Evolutionary conservation across 2,797 vertebrate genomes (phyloP), one percentile per base, ranked within the genome.

Genomic region (Champsocephalus esox): DNA sequence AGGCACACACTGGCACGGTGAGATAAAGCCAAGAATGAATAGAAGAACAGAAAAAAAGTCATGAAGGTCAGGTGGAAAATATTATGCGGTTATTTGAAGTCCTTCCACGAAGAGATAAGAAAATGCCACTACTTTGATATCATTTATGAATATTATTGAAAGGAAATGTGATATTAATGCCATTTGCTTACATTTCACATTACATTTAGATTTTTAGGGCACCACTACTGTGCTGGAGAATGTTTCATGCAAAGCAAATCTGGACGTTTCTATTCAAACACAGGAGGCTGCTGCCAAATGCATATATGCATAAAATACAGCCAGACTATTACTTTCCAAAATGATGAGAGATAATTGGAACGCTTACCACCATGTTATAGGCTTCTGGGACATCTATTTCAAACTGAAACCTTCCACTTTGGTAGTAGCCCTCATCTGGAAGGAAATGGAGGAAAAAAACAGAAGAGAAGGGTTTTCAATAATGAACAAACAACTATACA

Each of bases 331-430:
- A n/a, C 3, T 21, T 5, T 46, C 10, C 3, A 69, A 58, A 38
- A 50, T 3, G 5, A 34, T 16, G 6, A 59, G 16, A 51, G 17
- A 52, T 12, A 55, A 73, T 5, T 51, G n/a, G 61, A 59, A 1
- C 24, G 96, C 98, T 99, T 87, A 99, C 98, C 98, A 99, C 98
- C 98, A 99, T 99, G 93, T 99, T 99, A 94, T 99, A 99, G 38
- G 97, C 97, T 92, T 99, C 98, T 2, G 98, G 98, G 90, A 99
- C 97, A 70, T 99, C 95, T 94, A 92, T 90, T 90, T 93, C 92
- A 91, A 94, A 94, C 80, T 91, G 86, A 88, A 93, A 94, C 74
- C 65, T 89, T 71, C 98, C 98, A 85, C 96, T 97, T 94, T 98
- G 98, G 94, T 99, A 99, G 94, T 99, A 99, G 79, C 98, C 97